Base-by-base conservation (phyloP, 2,797 vertebrate genomes). In the Oceanodroma leucorhoa region DNA sequence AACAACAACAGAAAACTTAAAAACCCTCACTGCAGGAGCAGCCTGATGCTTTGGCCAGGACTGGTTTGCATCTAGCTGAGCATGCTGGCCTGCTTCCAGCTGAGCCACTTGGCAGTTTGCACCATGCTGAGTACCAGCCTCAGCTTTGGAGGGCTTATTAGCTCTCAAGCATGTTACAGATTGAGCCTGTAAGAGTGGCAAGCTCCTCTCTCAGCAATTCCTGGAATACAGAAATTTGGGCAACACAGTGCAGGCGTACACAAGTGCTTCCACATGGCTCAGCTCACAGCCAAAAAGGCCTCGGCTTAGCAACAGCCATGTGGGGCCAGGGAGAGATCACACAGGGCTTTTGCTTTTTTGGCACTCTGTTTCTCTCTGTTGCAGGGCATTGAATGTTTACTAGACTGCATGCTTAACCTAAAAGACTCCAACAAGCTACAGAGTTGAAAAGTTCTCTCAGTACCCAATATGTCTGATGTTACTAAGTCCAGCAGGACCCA, bases 291-390 rank as follows among this genome's bases (percentile, higher is more conserved):
- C 38, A n/a, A 23, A 70, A 53, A 26, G 20, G 57, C 27, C 30
- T 58, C 6, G 0, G n/a, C 40, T 32, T 15, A 34, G 55, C 43
- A 60, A 38, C 6, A 29, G 48, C 50, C 55, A 21, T 0, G 4
- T 22, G 64, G n/a, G 19, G 48, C 36, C 14, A 61, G 34, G 27
- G 10, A 65, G 40, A 54, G 34, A 76, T 29, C 41, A 14, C 24
- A 30, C 11, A 23, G 32, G 21, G 40, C 41, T 73, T 60, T 20
- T 40, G 45, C 22, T 83, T 61, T 27, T 32, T 32, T 55, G 26
- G 15, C 43, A 5, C 43, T 43, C 41, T 36, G 16, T 6, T 58
- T 29, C 60, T 71, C 70, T 45, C 18, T 18, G 55, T 24, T 48
- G 61, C 40, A 54, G 57, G 43, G 34, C 40, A 29, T 2, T 36